Evolutionary conservation across 2,888 invertebrate genomes (phyloP), one percentile per base, ranked within the genome.

Genomic region (Papilio protenor): DNA sequence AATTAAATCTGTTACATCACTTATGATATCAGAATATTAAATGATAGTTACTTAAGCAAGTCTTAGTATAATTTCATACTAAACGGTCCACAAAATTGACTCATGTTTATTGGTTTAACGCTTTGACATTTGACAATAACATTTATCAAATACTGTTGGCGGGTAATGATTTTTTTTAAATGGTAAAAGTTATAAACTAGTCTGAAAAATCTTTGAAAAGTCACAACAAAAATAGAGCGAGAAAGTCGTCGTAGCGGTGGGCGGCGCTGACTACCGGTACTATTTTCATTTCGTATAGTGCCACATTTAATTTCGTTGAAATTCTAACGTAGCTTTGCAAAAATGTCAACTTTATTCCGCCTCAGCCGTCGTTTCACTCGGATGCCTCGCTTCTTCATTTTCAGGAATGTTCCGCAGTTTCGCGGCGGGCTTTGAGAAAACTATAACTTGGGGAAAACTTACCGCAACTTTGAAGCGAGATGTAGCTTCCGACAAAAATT

Each of bases 271-370:
- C 79, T 76, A 82, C 89, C 89, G 89, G 88, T 91, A 92, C 93
- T 92, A 94, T 92, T 92, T 92, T 92, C 93, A 93, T 93, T 94
- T 90, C 91, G 89, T 91, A 91, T 92, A 92, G 89, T 93, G 94
- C 93, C 94, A 94, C 94, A 94, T 95, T 94, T 94, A 94, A 95
- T 95, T 95, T 95, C 86, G 92, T 88, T 93, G 94, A 94, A 94
- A 94, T 94, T 94, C 94, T 90, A 90, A 91, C 92, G 92, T 92
- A 93, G 94, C 94, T 93, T 93, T 93, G 91, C 94, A 94, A 94
- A 94, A 94, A 94, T 94, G 94, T 94, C 94, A 94, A 94, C 93
- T 94, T 92, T 94, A 94, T 93, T 94, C 92, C 93, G 91, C 92
- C 88, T 92, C 94, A 93, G 91, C 93, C 92, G 91, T 86, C 93